phyloP scores from a whole-genome alignment of 1,140 invertebrate genomes.

The Cepaea nemoralis region DNA sequence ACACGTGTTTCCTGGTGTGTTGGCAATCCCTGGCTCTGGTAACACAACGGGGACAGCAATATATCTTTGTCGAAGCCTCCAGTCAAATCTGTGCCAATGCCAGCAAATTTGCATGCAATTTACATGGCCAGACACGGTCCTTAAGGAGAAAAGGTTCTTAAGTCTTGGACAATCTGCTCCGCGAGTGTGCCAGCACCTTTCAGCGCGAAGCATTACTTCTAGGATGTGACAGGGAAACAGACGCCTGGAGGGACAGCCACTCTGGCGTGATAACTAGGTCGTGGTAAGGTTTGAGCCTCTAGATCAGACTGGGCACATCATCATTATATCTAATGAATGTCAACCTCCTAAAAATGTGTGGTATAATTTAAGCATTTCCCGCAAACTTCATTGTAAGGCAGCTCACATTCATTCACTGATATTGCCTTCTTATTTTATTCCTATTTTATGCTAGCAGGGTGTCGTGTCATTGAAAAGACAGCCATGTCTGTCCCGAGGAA shows the following conservation, averaged over 20 bases:
- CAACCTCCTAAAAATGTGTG: neutral
- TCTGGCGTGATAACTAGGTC: constrained; percentile 3
- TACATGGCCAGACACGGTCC: neutral
- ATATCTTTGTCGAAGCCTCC: too few relatives aligned
- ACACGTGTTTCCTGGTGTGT: too few relatives aligned
- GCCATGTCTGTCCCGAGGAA: too few relatives aligned
- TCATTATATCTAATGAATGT: neutral
- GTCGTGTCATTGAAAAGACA: too few relatives aligned
- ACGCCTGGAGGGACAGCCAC: neutral
- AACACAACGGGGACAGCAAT: too few relatives aligned
- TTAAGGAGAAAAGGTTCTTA: neutral
- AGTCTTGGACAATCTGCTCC: neutral
- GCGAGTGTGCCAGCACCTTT: neutral
- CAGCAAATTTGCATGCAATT: neutral
- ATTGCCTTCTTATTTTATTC: too few relatives aligned
- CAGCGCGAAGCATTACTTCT: neutral
- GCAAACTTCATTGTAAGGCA: neutral
- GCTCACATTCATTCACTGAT: neutral
- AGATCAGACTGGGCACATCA: neutral
- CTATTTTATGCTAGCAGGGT: too few relatives aligned
- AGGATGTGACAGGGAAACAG: neutral
- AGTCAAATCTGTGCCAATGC: too few relatives aligned
- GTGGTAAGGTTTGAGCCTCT: neutral
- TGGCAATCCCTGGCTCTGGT: too few relatives aligned
- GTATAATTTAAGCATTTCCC: neutral